Conservation (phyloP, 2,113 vertebrate genomes). For the Aphelocoma coerulescens region DNA sequence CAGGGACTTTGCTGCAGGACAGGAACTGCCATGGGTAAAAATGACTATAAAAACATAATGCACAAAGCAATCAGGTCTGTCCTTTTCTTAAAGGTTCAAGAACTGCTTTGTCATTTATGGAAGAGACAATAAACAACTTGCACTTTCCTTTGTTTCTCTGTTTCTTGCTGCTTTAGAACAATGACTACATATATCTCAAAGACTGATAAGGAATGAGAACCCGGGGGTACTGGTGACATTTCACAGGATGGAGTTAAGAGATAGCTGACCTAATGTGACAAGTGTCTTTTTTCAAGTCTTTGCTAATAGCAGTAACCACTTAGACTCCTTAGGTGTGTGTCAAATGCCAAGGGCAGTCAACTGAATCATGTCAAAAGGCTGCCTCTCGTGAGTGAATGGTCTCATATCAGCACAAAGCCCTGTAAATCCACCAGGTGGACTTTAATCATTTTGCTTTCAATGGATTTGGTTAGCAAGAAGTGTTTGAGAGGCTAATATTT, state of each 20-base stretch:
- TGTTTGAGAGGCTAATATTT: slow-evolving; percentile 27
- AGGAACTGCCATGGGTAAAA: background rate
- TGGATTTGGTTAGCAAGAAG: slow-evolving; percentile 43
- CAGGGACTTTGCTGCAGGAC: background rate
- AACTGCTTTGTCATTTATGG: background rate
- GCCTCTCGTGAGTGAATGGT: slow-evolving; percentile 41
- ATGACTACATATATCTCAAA: slow-evolving; percentile 38
- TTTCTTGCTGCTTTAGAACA: slow-evolving; percentile 42
- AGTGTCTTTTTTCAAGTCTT: slow-evolving; percentile 69
- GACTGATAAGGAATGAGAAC: slow-evolving; percentile 53
- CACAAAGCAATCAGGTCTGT: background rate
- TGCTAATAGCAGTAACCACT: slow-evolving; percentile 69
- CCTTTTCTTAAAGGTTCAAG: background rate
- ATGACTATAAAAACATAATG: background rate
- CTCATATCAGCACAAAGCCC: slow-evolving; percentile 63
- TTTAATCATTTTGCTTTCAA: slow-evolving; percentile 64
- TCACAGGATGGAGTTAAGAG: slow-evolving; percentile 69
- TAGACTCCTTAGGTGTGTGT: slow-evolving; percentile 59
- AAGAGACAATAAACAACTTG: background rate
- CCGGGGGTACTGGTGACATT: slow-evolving; percentile 61
- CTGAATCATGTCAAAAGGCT: slow-evolving; percentile 53
- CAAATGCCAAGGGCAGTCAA: slow-evolving; percentile 58
- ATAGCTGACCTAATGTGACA: slow-evolving; percentile 65
- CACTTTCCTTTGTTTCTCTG: background rate
- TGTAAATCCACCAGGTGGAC: slow-evolving; percentile 60